Evolutionary conservation across 2,797 vertebrate genomes (phyloP).

Genomic region (Chrysocyon brachyurus): DNA sequence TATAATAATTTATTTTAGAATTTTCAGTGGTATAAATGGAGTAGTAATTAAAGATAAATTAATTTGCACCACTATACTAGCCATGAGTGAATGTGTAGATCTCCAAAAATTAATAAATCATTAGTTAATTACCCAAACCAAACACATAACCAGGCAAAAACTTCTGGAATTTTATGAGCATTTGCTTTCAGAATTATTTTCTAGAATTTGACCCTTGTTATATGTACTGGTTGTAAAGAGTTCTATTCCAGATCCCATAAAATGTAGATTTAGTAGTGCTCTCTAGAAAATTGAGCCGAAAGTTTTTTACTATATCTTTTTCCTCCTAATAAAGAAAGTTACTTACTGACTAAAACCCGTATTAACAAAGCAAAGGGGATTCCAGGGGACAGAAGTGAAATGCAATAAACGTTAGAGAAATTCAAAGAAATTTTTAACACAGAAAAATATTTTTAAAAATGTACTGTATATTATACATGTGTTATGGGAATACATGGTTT

Average conservation of each 20-base stretch:
- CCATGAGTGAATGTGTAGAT: not conserved
- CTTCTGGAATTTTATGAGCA: not conserved
- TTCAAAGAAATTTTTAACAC: not conserved
- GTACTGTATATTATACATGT: not conserved
- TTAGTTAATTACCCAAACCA: not conserved
- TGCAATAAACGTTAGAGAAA: not conserved
- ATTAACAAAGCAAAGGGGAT: not conserved
- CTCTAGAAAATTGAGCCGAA: constrained; percentile 39
- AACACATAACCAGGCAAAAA: not conserved
- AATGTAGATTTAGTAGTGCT: not conserved
- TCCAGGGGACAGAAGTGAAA: not conserved
- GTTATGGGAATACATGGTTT: not conserved
- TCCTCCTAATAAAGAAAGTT: not conserved
- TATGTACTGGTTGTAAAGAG: not conserved
- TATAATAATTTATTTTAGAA: constrained; percentile 25
- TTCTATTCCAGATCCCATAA: not conserved
- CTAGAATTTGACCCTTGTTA: not conserved
- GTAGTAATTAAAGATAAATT: constrained; percentile 20
- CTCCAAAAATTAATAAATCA: constrained; percentile 16
- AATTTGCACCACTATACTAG: not conserved
- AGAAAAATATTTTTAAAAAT: not conserved
- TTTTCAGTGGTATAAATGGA: not conserved
- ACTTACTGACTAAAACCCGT: not conserved
- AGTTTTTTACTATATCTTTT: not conserved
- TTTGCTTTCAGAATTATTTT: constrained; percentile 8